Base-by-base conservation (phyloP, 2,888 invertebrate genomes). In the Serripes groenlandicus region DNA sequence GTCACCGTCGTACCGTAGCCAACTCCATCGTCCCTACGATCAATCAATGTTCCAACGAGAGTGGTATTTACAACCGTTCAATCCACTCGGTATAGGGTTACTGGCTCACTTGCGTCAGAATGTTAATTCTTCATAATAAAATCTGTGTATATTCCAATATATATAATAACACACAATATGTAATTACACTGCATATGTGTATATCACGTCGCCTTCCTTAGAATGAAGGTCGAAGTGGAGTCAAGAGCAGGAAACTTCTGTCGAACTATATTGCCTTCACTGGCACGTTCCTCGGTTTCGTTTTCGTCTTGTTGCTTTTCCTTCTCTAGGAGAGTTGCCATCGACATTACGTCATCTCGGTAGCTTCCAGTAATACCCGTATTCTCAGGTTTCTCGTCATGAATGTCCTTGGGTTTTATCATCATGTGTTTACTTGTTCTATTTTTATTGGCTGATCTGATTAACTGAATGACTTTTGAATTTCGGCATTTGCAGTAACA, bases 311-410 rank as follows among this genome's bases (percentile, higher is more conserved):
- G 15, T 32, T 30, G 60, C 18, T 28, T 32, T 30, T 60, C 30
- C 15, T 60, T 30, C 30, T 5, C 26, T 28, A 60, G 23, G 18
- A 60, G 32, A 18, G 23, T 60, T 60, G 60, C 28, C 60, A 60
- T 60, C 15, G 28, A 15, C 58, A 60, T 60, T 30, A 60, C 58
- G 58, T 28, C 58, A n/a, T n/a, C n/a, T n/a, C n/a, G n/a, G n/a
- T n/a, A n/a, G n/a, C n/a, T n/a, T n/a, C n/a, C n/a, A n/a, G 9
- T 18, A 18, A 42, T 42, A 11, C 7, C 23, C 23, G 60, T 28
- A 60, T 60, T 60, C 60, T 60, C 32, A 28, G 3, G 18, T 60
- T 60, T 60, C 26, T 30, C 26, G 18, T 18, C 28, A 28, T 30
- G 28, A 3, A 30, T 32, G 30, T 60, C 30, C 11, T 60, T 30